phyloP scores from a whole-genome alignment of 2,113 vertebrate species.

The Pterocles burchelli region DNA sequence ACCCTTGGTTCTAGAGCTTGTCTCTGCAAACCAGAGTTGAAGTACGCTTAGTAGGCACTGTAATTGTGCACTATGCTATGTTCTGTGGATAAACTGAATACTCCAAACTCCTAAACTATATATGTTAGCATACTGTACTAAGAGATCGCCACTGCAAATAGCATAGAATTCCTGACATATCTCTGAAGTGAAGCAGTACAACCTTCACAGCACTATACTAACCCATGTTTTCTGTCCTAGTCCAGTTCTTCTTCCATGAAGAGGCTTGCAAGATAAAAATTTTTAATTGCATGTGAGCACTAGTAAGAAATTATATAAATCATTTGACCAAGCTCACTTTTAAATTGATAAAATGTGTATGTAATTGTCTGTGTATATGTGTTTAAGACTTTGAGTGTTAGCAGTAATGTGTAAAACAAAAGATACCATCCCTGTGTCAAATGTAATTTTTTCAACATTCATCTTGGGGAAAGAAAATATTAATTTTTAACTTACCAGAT shows the following conservation, averaged over 20 bases:
- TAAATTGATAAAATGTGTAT: not conserved
- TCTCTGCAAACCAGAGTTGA: not conserved
- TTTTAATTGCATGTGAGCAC: not conserved
- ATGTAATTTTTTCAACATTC: not conserved
- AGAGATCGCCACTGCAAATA: not conserved
- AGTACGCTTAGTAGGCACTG: not conserved
- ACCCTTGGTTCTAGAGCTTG: not conserved
- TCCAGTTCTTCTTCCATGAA: not conserved
- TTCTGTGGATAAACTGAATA: not conserved
- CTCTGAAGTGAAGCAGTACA: not conserved
- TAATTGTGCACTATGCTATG: not conserved
- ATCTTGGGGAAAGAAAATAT: not conserved
- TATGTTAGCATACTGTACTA: not conserved
- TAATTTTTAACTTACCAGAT: constrained; percentile 69
- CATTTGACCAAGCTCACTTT: not conserved
- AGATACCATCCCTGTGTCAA: not conserved
- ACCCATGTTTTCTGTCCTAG: not conserved
- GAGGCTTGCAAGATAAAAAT: not conserved
- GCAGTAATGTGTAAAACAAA: not conserved
- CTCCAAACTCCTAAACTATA: not conserved
- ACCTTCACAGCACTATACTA: not conserved
- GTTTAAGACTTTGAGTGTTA: not conserved
- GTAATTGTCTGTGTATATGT: not conserved
- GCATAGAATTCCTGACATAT: not conserved
- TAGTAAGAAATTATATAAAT: not conserved